Conservation (phyloP, 2,888 invertebrate species). For the Plagodis dolabraria region DNA sequence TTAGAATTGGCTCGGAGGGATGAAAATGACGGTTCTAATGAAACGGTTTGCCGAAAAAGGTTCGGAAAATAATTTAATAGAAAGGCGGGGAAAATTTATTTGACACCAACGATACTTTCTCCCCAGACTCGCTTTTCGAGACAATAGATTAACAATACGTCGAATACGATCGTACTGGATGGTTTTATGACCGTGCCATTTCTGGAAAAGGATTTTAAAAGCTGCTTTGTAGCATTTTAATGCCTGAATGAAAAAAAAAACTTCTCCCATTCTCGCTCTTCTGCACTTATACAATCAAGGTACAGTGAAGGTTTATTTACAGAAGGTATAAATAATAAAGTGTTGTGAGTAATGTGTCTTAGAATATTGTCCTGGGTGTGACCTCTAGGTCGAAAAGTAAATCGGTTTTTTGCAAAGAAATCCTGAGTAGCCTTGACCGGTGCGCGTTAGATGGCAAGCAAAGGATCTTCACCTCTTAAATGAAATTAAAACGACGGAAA, state of each 20-base stretch:
- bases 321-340: too few species aligned
- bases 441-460: too few species aligned
- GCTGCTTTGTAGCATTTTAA: neutral
- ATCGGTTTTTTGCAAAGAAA: too few species aligned
- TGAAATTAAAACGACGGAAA: too few species aligned
- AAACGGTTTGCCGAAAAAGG: slow-evolving; percentile 53
- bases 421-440: too few species aligned
- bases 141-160: slow-evolving; percentile 35
- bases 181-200: slow-evolving; percentile 7
- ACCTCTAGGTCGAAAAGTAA: too few species aligned
- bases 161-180: slow-evolving; percentile 22
- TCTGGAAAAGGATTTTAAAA: slow-evolving; percentile 4
- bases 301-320: too few species aligned
- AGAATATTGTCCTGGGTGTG: too few species aligned
- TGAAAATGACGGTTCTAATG: slow-evolving; percentile 57
- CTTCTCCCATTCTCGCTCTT: neutral
- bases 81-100: slow-evolving; percentile 43
- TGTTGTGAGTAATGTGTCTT: too few species aligned
- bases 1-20: slow-evolving; percentile 55
- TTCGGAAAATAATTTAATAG: slow-evolving; percentile 47
- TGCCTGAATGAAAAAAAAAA: neutral
- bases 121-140: slow-evolving; percentile 31
- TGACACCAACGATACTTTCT: slow-evolving; percentile 39
- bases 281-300: too few species aligned
- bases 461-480: too few species aligned